A percentile compares a stretch with the other conserved stretches of the same genome.
Conservation (phyloP, 2,797 vertebrate genomes). For the Carcharodon carcharias region DNA sequence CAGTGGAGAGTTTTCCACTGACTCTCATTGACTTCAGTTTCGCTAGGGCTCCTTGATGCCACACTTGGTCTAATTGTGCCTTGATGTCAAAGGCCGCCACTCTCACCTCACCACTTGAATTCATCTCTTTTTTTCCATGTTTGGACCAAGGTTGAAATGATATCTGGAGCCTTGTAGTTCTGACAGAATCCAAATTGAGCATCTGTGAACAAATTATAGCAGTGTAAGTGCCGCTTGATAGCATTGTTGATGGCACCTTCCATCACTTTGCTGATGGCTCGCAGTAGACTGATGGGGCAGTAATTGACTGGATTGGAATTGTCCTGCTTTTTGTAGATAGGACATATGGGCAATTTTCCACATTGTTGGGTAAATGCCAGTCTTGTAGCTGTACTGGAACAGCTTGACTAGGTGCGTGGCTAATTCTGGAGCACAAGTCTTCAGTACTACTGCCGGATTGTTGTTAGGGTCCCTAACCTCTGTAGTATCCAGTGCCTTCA, state of each 20-base stretch:
- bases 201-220: background rate
- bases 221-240: background rate
- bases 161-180: background rate
- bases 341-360: background rate
- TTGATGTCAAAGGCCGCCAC: no score
- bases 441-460: background rate
- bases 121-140: background rate
- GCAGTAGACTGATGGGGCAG: background rate
- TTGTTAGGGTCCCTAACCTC: background rate
- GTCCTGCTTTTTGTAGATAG: background rate
- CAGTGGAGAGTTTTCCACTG: background rate
- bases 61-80: background rate
- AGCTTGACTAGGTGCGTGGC: background rate
- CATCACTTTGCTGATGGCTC: background rate
- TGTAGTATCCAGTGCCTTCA: background rate
- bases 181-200: background rate
- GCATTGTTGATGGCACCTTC: background rate
- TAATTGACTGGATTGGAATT: background rate
- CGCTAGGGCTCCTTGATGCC: background rate
- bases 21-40: background rate
- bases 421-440: background rate
- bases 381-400: background rate
- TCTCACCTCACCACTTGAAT: background rate
- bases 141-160: background rate
- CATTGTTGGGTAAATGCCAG: background rate